A percentile compares a stretch with the other conserved stretches of the same genome.
Evolutionary conservation across 2,888 invertebrate species (phyloP).

Genomic region (Byasa hedistus): DNA sequence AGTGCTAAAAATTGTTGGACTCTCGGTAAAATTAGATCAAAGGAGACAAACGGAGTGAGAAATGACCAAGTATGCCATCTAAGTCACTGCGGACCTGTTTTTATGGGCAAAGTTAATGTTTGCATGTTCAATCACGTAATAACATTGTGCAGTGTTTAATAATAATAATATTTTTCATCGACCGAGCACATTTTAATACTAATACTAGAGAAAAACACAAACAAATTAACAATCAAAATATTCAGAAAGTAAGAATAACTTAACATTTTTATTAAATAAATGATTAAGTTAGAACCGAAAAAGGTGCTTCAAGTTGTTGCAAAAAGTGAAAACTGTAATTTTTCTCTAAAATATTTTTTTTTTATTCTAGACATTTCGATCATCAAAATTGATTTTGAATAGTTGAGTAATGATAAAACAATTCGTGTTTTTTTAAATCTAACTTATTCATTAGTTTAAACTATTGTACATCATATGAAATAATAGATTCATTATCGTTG

Average conservation of each 20-base stretch:
- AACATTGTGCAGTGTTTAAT: not conserved
- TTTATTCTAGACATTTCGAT: not conserved
- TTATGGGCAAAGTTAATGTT: not conserved
- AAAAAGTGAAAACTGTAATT: not conserved
- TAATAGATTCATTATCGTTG: too few relatives aligned
- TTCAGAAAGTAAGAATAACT: not conserved
- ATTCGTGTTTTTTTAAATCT: too few relatives aligned
- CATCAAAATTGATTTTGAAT: not conserved
- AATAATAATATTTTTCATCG: too few relatives aligned
- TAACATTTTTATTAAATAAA: not conserved
- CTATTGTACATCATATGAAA: too few relatives aligned
- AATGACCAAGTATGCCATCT: not conserved
- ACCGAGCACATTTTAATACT: too few relatives aligned
- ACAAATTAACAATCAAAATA: not conserved
- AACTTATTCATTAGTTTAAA: too few relatives aligned
- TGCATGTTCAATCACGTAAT: not conserved
- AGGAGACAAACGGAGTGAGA: conserved; percentile 11
- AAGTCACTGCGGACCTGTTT: conserved; percentile 9
- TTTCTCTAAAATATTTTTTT: not conserved
- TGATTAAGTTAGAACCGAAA: not conserved
- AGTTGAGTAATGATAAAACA: too few relatives aligned
- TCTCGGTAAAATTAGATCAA: conserved; percentile 21
- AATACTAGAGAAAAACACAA: too few relatives aligned
- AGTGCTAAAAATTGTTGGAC: conserved; percentile 9
- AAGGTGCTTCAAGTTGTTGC: not conserved